Evolutionary conservation across 2,797 vertebrate genomes (phyloP), one percentile per base, ranked within the genome.

Genomic region (Cryptoprocta ferox): DNA sequence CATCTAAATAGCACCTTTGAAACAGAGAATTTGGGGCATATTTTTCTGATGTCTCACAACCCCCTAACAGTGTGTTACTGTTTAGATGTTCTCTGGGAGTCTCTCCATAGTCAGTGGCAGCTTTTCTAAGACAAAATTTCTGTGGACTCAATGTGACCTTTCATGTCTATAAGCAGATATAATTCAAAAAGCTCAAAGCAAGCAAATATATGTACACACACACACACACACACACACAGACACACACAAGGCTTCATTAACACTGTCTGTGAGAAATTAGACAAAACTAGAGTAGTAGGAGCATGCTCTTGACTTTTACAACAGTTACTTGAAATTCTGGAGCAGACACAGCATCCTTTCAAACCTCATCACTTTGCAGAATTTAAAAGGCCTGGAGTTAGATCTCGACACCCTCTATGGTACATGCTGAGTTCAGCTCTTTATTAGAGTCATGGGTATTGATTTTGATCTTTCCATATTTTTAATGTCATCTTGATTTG

Each of bases 401-500:
- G 24, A 86, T 81, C 48, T 93, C 82, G 73, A 92, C 28, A 75
- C 37, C 12, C 7, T 86, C 19, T 53, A 13, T 37, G 63, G 59
- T 30, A 42, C 18, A 89, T 56, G 70, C 73, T 91, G 84, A 94
- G 56, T 82, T 92, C 81, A 96, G 48, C 53, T 91, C 39, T 97
- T 96, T 92, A 91, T 79, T 84, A 94, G 18, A 94, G 53, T 30
- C 26, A 32, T 66, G 26, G 37, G 65, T 82, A 95, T 89, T 95
- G 89, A 95, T 97, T 96, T 94, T 94, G 37, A 94, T 94, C 45
- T 96, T 88, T 73, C 70, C 92, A 56, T 92, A 94, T 76, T 94
- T 97, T 97, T 37, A 94, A 89, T 59, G 66, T 95, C 89, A 94
- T 91, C 68, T 91, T 91, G 56, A 91, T 94, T 92, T 97, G 94